Conservation (phyloP, 2,797 vertebrate species). For the Hydrophis major region DNA sequence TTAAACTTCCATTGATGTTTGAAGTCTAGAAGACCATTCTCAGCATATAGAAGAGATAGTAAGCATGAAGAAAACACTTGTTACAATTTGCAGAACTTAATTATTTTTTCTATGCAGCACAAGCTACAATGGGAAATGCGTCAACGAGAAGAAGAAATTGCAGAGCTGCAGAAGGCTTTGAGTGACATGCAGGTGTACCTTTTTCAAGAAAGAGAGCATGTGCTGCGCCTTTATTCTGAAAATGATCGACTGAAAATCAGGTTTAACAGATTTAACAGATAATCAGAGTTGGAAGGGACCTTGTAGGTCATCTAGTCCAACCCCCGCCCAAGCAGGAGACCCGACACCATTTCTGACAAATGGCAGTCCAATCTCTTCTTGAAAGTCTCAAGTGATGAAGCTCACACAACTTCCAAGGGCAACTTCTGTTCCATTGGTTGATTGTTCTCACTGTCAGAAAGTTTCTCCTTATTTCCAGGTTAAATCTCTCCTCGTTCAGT, state of each 20-base stretch:
- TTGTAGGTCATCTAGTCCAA: too few relatives aligned
- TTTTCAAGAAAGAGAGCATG: conserved; percentile 92
- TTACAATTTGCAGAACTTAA: neutral
- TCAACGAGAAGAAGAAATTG: conserved; percentile 88
- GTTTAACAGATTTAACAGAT: conserved; percentile 40
- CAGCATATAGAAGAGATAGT: neutral
- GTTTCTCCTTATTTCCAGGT: too few relatives aligned
- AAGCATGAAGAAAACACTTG: neutral
- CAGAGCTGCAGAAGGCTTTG: conserved; percentile 87
- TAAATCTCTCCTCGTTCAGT: too few relatives aligned
- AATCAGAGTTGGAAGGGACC: too few relatives aligned
- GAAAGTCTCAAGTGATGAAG: too few relatives aligned
- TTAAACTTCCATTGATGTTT: neutral
- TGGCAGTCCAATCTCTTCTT: too few relatives aligned
- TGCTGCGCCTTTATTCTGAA: conserved; percentile 88
- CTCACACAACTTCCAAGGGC: too few relatives aligned
- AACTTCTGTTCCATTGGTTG: too few relatives aligned
- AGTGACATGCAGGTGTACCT: conserved; percentile 95
- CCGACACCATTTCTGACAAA: too few relatives aligned
- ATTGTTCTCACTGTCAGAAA: too few relatives aligned
- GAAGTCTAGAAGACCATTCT: neutral
- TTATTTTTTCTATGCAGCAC: conserved; percentile 71
- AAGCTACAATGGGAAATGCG: conserved; percentile 85
- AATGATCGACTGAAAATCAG: conserved; percentile 95
- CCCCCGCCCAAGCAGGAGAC: too few relatives aligned